phyloP scores from a whole-genome alignment of 2,113 vertebrate genomes.

The Brachyhypopomus occidentalis region DNA sequence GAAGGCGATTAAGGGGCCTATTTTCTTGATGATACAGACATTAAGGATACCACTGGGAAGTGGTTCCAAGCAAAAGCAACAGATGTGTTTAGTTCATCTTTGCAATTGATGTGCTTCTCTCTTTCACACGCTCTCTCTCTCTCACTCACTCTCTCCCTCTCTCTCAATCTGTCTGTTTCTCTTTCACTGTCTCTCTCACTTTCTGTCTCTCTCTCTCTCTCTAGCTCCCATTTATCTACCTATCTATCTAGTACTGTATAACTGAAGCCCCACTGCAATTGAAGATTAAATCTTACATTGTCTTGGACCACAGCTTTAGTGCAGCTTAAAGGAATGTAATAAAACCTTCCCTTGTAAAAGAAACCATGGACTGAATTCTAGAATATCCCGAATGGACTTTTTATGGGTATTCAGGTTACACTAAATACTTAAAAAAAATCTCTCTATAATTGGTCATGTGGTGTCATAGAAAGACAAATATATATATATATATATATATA shows the following conservation, averaged over 20 bases:
- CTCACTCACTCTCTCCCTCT: background rate
- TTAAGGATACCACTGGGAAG: conserved; percentile 60
- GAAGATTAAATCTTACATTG: conserved; percentile 1
- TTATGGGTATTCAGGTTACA: too few relatives aligned
- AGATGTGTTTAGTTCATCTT: conserved; percentile 55
- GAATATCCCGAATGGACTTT: too few relatives aligned
- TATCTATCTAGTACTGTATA: conserved; percentile 3
- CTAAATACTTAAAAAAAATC: conserved; percentile 39
- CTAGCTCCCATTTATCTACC: background rate
- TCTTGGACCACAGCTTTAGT: too few relatives aligned
- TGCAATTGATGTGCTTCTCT: conserved; percentile 16
- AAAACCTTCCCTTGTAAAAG: background rate
- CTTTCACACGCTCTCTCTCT: background rate
- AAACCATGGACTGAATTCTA: background rate
- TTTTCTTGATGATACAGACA: conserved; percentile 62
- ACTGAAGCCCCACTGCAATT: conserved; percentile 12
- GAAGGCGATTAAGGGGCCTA: conserved; percentile 58
- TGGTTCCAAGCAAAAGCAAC: conserved; percentile 52
- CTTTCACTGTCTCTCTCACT: background rate
- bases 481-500: too few relatives aligned
- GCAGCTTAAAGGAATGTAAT: background rate
- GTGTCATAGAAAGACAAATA: conserved; percentile 27
- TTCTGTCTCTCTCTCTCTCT: background rate
- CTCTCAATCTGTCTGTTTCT: conserved; percentile 5
- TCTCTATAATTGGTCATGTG: conserved; percentile 25